Evolutionary conservation across 2,797 vertebrate genomes (phyloP).

Genomic region (Sphenopsis melanotis): DNA sequence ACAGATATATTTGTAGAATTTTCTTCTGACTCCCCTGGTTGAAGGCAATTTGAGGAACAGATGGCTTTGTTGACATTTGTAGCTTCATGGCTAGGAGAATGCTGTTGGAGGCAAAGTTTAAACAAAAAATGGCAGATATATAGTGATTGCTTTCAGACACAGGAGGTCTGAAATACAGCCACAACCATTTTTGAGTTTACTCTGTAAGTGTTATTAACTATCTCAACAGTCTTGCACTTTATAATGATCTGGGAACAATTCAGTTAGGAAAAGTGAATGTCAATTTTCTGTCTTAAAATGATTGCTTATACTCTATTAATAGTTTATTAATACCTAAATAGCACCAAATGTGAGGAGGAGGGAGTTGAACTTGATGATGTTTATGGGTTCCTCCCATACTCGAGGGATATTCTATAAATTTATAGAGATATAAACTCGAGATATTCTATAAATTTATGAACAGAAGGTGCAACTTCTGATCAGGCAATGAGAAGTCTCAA

Average conservation of each 20-base stretch:
- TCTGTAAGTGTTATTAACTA: neutral
- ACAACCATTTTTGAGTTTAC: neutral
- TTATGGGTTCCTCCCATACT: neutral
- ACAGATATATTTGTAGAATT: neutral
- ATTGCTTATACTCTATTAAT: neutral
- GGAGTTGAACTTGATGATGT: neutral
- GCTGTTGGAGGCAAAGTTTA: neutral
- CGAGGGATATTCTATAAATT: neutral
- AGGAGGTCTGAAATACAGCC: neutral
- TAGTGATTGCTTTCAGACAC: neutral
- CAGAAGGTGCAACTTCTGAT: neutral
- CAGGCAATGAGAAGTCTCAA: neutral
- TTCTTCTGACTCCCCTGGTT: neutral
- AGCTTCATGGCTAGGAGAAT: neutral
- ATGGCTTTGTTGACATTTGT: neutral
- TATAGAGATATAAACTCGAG: neutral
- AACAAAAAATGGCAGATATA: neutral
- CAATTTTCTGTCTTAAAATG: neutral
- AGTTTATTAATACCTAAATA: neutral
- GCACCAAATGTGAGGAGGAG: neutral
- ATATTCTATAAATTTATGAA: neutral
- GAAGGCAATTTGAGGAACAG: neutral
- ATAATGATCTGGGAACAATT: neutral
- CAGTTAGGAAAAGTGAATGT: neutral
- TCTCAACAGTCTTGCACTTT: neutral